These are phyloP conservation scores for Helogale parvula DNA, from an alignment of 2,113 vertebrate species.

Conservation along the genomic window DNA sequence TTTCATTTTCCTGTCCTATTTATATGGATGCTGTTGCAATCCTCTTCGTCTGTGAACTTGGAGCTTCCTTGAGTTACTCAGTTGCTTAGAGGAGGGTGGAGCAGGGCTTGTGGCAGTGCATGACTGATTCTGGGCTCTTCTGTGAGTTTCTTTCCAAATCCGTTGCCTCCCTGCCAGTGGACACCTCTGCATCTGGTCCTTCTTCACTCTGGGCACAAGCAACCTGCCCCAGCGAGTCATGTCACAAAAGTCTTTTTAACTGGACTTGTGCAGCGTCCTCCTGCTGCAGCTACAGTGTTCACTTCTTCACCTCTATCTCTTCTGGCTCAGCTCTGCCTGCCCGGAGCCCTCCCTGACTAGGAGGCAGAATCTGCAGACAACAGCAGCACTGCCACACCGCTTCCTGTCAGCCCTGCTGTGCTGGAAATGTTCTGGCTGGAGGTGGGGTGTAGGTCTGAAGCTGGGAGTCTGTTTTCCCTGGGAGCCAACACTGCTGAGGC, in stretches of 20 bases:
- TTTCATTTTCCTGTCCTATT: background rate
- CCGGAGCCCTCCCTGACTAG: background rate
- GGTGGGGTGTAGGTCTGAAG: background rate
- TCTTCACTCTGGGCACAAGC: background rate
- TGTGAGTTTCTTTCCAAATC: background rate
- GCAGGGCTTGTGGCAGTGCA: no score
- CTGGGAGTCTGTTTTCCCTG: background rate
- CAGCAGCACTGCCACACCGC: background rate
- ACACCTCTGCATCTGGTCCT: background rate
- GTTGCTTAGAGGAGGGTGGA: background rate
- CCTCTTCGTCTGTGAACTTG: background rate
- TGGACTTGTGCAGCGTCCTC: background rate
- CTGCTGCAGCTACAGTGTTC: background rate
- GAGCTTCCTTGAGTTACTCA: background rate
- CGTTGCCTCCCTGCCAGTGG: background rate
- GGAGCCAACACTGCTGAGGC: background rate
- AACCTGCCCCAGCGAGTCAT: background rate
- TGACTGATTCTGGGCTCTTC: background rate
- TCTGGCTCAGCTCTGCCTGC: background rate
- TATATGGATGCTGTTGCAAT: background rate
- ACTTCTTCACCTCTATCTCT: background rate
- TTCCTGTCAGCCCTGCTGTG: no score
- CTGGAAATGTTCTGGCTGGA: background rate
- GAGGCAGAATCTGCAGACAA: background rate
- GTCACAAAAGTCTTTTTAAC: background rate